Evolutionary conservation across 2,113 vertebrate species (phyloP).

Genomic region (Artemisiospiza belli): DNA sequence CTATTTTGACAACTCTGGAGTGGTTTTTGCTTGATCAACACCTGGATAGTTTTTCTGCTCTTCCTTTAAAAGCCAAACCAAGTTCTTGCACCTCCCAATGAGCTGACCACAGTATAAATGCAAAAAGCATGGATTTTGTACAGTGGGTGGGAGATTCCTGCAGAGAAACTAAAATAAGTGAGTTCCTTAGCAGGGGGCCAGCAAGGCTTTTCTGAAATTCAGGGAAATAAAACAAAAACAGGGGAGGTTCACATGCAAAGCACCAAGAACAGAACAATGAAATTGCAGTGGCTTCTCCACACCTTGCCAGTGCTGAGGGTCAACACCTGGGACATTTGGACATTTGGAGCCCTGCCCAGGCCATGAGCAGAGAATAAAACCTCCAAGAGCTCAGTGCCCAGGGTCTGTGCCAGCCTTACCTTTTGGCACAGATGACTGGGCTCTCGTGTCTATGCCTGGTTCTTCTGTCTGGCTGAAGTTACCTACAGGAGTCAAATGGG

Average conservation of each 20-base stretch:
- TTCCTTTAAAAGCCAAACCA: neutral
- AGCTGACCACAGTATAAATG: neutral
- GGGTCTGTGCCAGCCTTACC: slow-evolving; percentile 5
- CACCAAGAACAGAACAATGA: neutral
- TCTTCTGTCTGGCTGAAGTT: neutral
- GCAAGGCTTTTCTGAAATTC: neutral
- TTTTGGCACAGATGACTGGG: neutral
- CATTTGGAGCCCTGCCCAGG: neutral
- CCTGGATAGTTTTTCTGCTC: neutral
- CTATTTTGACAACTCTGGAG: neutral
- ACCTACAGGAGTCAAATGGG: neutral
- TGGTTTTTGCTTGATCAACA: neutral
- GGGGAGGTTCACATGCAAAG: neutral
- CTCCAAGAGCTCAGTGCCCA: neutral
- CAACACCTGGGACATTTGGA: neutral
- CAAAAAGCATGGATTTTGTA: neutral
- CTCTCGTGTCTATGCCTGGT: neutral
- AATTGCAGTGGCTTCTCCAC: neutral
- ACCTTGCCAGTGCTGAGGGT: neutral
- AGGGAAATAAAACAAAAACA: neutral
- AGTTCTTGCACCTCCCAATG: neutral
- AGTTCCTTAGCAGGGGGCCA: neutral
- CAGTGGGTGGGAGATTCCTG: neutral
- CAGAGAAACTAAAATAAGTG: neutral
- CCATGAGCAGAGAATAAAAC: neutral